Evolutionary conservation across 2,888 invertebrate genomes (phyloP).

Genomic region (Rugalucina vietnamica): DNA sequence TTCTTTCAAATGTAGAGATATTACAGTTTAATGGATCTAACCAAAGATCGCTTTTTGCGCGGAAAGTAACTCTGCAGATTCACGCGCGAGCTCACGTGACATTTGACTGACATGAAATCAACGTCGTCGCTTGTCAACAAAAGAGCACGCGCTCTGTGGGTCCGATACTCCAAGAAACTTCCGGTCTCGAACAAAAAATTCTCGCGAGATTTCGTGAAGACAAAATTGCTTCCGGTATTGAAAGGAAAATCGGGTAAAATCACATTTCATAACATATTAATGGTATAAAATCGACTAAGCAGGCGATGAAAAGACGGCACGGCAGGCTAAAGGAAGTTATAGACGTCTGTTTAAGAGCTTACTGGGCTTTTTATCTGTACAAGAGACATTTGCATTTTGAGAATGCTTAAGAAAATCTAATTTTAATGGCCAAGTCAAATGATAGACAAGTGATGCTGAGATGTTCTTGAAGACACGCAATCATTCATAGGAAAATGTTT

Average conservation of each 20-base stretch:
- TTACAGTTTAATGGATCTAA: slow-evolving; percentile 55
- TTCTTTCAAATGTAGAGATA: slow-evolving; percentile 11
- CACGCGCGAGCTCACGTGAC: slow-evolving; percentile 55
- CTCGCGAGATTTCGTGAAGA: slow-evolving; percentile 61
- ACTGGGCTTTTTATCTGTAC: not conserved
- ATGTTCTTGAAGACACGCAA: not conserved
- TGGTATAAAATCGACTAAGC: slow-evolving; percentile 13
- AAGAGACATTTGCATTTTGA: slow-evolving; percentile 51
- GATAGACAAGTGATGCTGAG: slow-evolving; percentile 10
- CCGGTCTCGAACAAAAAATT: slow-evolving; percentile 58
- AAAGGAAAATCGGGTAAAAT: slow-evolving; percentile 63
- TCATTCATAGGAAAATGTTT: not conserved
- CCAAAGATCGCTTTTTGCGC: slow-evolving; percentile 25
- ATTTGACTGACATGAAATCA: slow-evolving; percentile 59
- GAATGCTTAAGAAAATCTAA: slow-evolving; percentile 52
- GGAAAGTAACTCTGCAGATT: slow-evolving; percentile 31
- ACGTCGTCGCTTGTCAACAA: slow-evolving; percentile 57
- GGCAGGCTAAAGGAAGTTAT: slow-evolving; percentile 5
- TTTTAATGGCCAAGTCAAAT: slow-evolving; percentile 26
- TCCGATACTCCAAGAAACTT: slow-evolving; percentile 60
- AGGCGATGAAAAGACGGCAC: not conserved
- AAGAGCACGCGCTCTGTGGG: slow-evolving; percentile 54
- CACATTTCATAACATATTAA: slow-evolving; percentile 60
- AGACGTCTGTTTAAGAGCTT: slow-evolving; percentile 9
- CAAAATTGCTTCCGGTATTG: slow-evolving; percentile 56